Conservation (phyloP, 2,888 invertebrate genomes). For the Osedax fenrisi region DNA sequence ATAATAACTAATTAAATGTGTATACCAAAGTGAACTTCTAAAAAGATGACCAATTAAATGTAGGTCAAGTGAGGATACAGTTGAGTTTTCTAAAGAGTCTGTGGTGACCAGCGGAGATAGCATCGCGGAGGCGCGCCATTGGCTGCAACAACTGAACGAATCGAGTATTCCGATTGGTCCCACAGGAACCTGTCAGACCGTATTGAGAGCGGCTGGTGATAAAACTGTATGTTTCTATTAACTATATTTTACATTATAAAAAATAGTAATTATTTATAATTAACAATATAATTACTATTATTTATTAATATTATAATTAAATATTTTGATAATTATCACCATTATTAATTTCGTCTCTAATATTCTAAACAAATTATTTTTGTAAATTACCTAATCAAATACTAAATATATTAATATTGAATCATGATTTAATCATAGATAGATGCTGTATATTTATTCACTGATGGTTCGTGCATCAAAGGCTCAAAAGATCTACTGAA, state of each 20-base stretch:
- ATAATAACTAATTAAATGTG: too few species aligned
- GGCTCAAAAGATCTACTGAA: conserved; percentile 45
- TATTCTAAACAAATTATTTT: too few species aligned
- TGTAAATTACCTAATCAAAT: too few species aligned
- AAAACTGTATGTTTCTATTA: conserved; percentile 38
- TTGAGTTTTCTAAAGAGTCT: conserved; percentile 42
- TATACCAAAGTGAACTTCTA: too few species aligned
- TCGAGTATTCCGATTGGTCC: conserved; percentile 40
- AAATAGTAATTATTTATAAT: too few species aligned
- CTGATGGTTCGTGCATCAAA: conserved; percentile 47
- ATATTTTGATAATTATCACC: too few species aligned
- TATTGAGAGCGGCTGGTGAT: conserved; percentile 44
- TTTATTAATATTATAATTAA: too few species aligned
- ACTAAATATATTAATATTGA: not conserved
- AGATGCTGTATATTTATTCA: conserved; percentile 48
- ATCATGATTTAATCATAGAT: conserved; percentile 37
- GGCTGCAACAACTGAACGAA: conserved; percentile 45
- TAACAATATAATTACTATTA: too few species aligned
- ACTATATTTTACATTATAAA: too few species aligned
- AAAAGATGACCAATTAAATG: too few species aligned
- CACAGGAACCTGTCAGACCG: conserved; percentile 47
- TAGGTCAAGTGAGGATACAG: conserved; percentile 46
- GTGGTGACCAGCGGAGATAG: conserved; percentile 46
- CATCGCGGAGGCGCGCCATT: conserved; percentile 46
- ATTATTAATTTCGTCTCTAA: too few species aligned